A percentile compares a stretch with the other conserved stretches of the same genome.
Conservation (phyloP, 2,888 invertebrate genomes). For the Ametastegia equiseti region DNA sequence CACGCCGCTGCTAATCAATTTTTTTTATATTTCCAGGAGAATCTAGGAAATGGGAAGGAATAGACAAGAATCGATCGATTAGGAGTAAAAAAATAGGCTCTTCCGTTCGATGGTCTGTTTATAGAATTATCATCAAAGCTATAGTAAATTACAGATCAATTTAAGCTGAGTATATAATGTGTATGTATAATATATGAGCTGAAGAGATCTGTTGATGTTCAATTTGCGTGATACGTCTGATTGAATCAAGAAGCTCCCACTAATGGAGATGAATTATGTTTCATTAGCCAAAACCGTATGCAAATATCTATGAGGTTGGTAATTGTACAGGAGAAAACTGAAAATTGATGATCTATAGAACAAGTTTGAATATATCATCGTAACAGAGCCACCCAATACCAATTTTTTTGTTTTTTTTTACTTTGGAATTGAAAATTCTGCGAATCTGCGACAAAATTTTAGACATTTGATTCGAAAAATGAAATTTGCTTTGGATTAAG, state of each 20-base stretch:
- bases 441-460: background rate
- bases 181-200: too few relatives aligned
- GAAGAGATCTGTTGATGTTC: background rate
- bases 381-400: too few relatives aligned
- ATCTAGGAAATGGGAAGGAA: background rate
- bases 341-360: background rate
- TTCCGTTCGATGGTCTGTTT: background rate
- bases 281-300: constrained; percentile 19
- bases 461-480: background rate
- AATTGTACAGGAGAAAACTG: background rate
- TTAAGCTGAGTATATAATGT: background rate
- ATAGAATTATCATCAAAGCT: background rate
- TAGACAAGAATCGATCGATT: too few relatives aligned
- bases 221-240: constrained; percentile 13
- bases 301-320: too few relatives aligned
- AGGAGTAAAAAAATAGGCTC: too few relatives aligned
- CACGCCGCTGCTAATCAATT: background rate
- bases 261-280: constrained; percentile 8
- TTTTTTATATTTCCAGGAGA: background rate
- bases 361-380: background rate
- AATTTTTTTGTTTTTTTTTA: background rate
- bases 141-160: background rate
- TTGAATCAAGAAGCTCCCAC: constrained; percentile 4
- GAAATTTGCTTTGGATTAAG: background rate
- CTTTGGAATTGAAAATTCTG: background rate